These are phyloP conservation scores for Cecropterus lyciades DNA, from an alignment of 1,140 invertebrate genomes.

Conservation along the genomic window DNA sequence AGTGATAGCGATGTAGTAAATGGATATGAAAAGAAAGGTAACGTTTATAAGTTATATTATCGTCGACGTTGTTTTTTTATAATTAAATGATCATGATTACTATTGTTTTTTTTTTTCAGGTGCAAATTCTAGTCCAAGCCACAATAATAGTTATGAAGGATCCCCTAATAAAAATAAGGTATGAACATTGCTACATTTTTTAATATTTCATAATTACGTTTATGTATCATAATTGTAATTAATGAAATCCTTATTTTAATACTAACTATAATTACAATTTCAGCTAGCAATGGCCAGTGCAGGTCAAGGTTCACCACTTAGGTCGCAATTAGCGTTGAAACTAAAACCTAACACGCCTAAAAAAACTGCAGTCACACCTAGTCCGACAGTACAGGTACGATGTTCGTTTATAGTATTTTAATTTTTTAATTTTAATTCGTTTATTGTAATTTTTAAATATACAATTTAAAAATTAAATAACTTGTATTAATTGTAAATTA, in stretches of 20 bases:
- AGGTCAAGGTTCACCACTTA: constrained; percentile 86
- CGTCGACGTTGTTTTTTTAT: no score
- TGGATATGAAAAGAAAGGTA: constrained; percentile 71
- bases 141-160: constrained; percentile 71
- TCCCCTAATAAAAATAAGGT: constrained; percentile 79
- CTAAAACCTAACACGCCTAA: constrained; percentile 85
- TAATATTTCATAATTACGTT: not conserved
- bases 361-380: constrained; percentile 74
- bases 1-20: constrained; percentile 67
- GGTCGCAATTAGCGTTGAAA: constrained; percentile 87
- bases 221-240: not conserved
- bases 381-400: constrained; percentile 78
- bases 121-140: constrained; percentile 67
- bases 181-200: constrained; percentile 29
- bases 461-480: no score
- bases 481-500: no score
- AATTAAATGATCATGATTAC: no score
- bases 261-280: constrained; percentile 32
- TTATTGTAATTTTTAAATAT: no score
- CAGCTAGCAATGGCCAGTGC: constrained; percentile 79
- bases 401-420: not conserved
- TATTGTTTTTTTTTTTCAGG: constrained; percentile 52
- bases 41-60: not conserved
- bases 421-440: not conserved
- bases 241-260: not conserved